Conservation (phyloP, 1,140 invertebrate genomes). For the Drosophila ananassae region DNA sequence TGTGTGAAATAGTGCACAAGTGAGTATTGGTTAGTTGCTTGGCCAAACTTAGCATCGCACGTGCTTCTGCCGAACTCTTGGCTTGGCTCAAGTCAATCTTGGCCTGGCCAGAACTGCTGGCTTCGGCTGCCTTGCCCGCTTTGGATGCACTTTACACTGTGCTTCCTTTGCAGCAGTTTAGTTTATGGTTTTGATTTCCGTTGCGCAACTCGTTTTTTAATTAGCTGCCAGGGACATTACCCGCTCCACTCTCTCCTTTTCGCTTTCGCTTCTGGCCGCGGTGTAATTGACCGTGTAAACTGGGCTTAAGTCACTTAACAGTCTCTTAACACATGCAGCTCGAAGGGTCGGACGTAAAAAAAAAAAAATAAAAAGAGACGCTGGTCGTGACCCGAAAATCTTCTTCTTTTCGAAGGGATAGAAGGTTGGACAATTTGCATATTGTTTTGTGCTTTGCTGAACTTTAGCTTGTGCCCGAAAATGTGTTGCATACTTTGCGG, state of each 20-base stretch:
- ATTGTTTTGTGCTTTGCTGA: constrained; percentile 68
- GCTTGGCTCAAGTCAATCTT: constrained; percentile 33
- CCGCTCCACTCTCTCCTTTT: constrained; percentile 5
- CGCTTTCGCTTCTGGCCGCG: constrained; percentile 4
- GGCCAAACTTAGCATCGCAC: constrained; percentile 52
- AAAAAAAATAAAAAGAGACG: constrained; percentile 46
- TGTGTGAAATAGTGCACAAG: constrained; percentile 23
- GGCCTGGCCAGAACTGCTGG: not conserved
- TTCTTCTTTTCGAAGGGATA: constrained; percentile 18
- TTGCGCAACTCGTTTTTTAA: constrained; percentile 48
- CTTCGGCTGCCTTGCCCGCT: not conserved
- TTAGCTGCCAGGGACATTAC: constrained; percentile 38
- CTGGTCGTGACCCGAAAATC: constrained; percentile 58
- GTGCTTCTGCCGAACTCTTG: constrained; percentile 42
- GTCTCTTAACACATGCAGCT: constrained; percentile 66
- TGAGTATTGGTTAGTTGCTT: constrained; percentile 53
- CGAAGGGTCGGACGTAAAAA: constrained; percentile 33
- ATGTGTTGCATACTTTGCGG: constrained; percentile 79
- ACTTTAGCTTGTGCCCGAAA: constrained; percentile 69
- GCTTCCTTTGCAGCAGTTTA: constrained; percentile 47
- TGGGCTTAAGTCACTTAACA: constrained; percentile 71
- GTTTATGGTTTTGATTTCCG: constrained; percentile 63
- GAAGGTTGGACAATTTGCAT: constrained; percentile 61
- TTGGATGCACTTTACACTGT: constrained; percentile 26
- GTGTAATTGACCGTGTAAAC: constrained; percentile 70